These are phyloP conservation scores for Pterobdella sp. DNA, from an alignment of 2,888 invertebrate species.

Conservation along the genomic window DNA sequence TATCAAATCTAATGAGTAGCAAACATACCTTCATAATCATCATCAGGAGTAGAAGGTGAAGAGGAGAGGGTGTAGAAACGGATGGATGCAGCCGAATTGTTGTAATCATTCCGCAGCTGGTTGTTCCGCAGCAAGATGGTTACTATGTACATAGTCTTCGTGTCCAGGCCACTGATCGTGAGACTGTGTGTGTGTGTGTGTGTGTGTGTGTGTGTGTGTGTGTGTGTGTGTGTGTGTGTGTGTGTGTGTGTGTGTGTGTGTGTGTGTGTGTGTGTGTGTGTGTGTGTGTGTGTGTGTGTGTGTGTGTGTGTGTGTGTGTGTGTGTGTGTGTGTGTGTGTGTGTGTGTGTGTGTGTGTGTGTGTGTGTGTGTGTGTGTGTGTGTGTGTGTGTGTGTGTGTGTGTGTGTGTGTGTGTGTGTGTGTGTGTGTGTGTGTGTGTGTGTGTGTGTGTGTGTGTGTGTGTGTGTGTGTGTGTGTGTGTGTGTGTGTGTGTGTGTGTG, in stretches of 20 bases:
- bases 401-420: constrained; percentile 12
- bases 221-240: constrained; percentile 14
- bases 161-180: constrained; percentile 8
- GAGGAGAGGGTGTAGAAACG: constrained; percentile 10
- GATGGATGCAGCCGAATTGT: constrained; percentile 3
- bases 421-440: constrained; percentile 12
- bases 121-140: background rate
- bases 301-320: constrained; percentile 16
- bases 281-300: constrained; percentile 16
- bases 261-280: constrained; percentile 10
- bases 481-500: constrained; percentile 16
- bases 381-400: constrained; percentile 11
- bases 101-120: constrained; percentile 4
- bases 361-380: constrained; percentile 12
- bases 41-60: background rate
- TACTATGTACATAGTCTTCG: background rate
- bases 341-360: constrained; percentile 9
- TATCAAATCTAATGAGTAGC: too few relatives aligned
- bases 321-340: constrained; percentile 16
- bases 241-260: constrained; percentile 16
- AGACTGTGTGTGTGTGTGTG: constrained; percentile 11
- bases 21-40: background rate
- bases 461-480: constrained; percentile 16
- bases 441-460: constrained; percentile 16
- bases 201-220: constrained; percentile 14